Evolutionary conservation across 2,888 invertebrate genomes (phyloP), one percentile per base, ranked within the genome.

Genomic region (Chaetogeoica ovagalla): DNA sequence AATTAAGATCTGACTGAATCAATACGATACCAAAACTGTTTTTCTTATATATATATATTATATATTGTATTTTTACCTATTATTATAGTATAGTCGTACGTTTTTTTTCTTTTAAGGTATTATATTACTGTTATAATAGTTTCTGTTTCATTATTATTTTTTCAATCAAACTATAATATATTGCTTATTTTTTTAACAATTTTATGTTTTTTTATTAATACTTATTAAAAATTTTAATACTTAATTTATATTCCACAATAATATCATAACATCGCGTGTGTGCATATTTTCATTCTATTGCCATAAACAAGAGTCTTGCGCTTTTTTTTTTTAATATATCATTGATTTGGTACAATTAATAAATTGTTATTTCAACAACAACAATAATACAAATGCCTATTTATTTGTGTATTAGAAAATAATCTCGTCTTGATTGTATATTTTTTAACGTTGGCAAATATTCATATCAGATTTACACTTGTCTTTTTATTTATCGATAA

Each of bases 1-100:
- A 59, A 68, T 19, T 57, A 75, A 59, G 57, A 68, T 68, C 68
- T 76, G 75, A 76, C 66, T 76, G 68, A 76, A 30, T 76, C 19
- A 19, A 43, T 48, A 13, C 13, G 39, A 66, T 76, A n/a, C 75
- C 75, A 76, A 76, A 76, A 76, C 23, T 48, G 1, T 59, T 75
- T 66, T 59, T 30, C 68, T 23, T 75, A 19, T 65, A 39, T 11
- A 39, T 57, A 13, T 65, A 39, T 11, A 39, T 57, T 8, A 63
- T 66, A 23, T 48, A 48, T 15, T 55, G 21, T 65, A 57, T 65
- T 39, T 74, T 55, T 65, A 57, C 39, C 19, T 8, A 68, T 23
- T 75, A 68, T 66, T 66, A 43, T 75, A 66, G 6, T 9, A 48
- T 19, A 43, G 43, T 43, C 43, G 9, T 60, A 17, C 17, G 23